Base-by-base conservation (phyloP, 2,113 vertebrate species). In the Gasterosteus nipponicus region DNA sequence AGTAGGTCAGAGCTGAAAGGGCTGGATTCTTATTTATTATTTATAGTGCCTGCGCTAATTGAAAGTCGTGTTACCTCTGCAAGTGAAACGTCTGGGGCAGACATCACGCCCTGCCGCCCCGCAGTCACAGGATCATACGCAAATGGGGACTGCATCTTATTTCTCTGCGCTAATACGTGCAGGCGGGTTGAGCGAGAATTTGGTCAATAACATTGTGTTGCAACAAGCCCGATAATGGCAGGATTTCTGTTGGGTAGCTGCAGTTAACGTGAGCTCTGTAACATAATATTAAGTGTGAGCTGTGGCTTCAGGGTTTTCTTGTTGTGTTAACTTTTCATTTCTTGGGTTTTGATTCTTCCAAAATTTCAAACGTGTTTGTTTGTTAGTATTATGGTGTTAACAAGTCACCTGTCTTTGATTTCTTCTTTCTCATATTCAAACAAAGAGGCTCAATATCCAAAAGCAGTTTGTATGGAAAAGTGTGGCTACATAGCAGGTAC, bases 31-130 rank as follows among this genome's bases (percentile, higher is more conserved):
- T 56, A 72, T 92, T 80, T 80, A 93, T 92, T 92, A 92, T 91
- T 93, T 81, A 93, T 89, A 82, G 49, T 3, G 54, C 67, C 76
- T 76, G 73, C 53, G 69, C 84, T 92, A 92, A 92, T 92, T 91
- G 87, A 91, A 92, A 89, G 89, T 77, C 81, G 86, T 87, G 7
- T 38, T 38, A 91, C 81, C 46, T 87, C 74, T 44, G n/a, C 78
- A 91, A 91, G 92, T 91, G 80, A 92, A 92, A 81, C 10, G 86
- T 83, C 82, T 88, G 78, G 61, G 46, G 49, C 75, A 82, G 78
- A 77, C 76, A 58, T 77, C 69, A 68, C 62, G n/a, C 42, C 58
- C 51, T 39, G 42, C 64, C 72, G 10, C 26, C 73, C 56, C 39
- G 78, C 65, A 65, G 57, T 49, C 49, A 58, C 18, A 67, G 57